Evolutionary conservation across 2,797 vertebrate species (phyloP).

Genomic region (Rhinophrynus dorsalis): DNA sequence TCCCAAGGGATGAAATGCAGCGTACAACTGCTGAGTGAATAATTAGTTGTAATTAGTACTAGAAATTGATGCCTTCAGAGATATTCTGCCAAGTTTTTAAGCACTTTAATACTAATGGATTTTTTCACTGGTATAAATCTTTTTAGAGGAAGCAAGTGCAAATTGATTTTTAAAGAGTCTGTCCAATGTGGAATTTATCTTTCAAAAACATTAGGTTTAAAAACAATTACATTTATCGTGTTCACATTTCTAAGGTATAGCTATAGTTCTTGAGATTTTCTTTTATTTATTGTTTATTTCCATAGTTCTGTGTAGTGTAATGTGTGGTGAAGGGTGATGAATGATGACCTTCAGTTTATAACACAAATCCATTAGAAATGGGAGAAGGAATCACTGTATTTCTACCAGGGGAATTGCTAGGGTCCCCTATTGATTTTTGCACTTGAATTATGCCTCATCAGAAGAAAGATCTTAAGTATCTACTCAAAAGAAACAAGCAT

Average conservation of each 20-base stretch:
- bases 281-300: background rate
- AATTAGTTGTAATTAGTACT: conserved; percentile 73
- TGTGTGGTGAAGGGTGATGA: background rate
- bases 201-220: conserved; percentile 60
- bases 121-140: conserved; percentile 68
- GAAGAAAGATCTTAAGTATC: too few relatives aligned
- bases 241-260: background rate
- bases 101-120: conserved; percentile 73
- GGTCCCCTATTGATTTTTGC: too few relatives aligned
- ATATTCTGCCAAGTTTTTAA: conserved; percentile 73
- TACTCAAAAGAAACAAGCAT: too few relatives aligned
- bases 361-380: background rate
- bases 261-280: background rate
- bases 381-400: too few relatives aligned
- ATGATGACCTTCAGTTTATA: background rate
- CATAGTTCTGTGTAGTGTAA: background rate
- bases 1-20: conserved; percentile 62
- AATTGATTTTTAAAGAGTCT: conserved; percentile 73
- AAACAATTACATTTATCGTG: conserved; percentile 64
- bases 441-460: too few relatives aligned
- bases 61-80: conserved; percentile 73
- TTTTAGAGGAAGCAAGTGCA: conserved; percentile 63
- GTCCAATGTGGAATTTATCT: conserved; percentile 66
- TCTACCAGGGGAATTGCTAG: too few relatives aligned
- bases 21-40: conserved; percentile 72